A percentile compares a stretch with the other conserved stretches of the same genome.
These are phyloP conservation scores for Penaeus indicus DNA, from an alignment of 1,140 invertebrate species.

Conservation along the genomic window DNA sequence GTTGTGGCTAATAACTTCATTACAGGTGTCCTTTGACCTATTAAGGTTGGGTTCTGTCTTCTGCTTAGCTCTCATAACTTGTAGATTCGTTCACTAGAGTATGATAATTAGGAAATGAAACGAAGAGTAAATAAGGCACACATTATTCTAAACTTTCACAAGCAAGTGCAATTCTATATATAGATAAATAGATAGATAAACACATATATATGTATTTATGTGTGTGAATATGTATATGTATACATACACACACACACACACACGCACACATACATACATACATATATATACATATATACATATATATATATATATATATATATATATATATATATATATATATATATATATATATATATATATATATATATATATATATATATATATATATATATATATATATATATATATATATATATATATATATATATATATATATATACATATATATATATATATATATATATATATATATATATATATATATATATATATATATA, in stretches of 20 bases:
- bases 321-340: conserved; percentile 20
- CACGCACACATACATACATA: neutral
- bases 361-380: conserved; percentile 1
- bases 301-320: neutral
- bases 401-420: conserved; percentile 7
- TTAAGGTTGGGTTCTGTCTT: no score
- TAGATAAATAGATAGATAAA: neutral
- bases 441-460: conserved; percentile 21
- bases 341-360: conserved; percentile 16
- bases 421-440: conserved; percentile 26
- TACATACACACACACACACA: conserved; percentile 6
- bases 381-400: conserved; percentile 9
- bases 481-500: conserved; percentile 15
- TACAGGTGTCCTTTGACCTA: no score
- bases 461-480: conserved; percentile 27
- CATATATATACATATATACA: neutral
- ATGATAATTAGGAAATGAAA: no score
- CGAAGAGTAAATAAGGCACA: no score
- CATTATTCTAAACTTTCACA: neutral
- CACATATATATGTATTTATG: conserved; percentile 12
- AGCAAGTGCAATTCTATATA: neutral
- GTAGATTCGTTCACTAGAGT: no score
- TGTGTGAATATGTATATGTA: conserved; percentile 21
- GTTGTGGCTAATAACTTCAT: no score
- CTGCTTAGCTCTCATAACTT: no score